Evolutionary conservation across 2,797 vertebrate genomes (phyloP).

Genomic region (Myotis planiceps): DNA sequence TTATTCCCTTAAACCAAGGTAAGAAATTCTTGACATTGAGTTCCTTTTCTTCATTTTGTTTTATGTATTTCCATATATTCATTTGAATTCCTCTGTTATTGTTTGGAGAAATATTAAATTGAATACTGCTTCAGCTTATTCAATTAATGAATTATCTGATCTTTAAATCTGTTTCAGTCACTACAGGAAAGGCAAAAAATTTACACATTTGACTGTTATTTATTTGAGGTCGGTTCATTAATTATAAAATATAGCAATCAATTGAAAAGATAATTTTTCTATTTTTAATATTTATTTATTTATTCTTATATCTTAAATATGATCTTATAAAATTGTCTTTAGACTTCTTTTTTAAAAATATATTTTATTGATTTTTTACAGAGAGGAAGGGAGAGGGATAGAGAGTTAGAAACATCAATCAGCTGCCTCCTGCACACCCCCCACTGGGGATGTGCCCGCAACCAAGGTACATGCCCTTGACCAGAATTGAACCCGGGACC

Average conservation of each 20-base stretch:
- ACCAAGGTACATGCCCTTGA: too few relatives aligned
- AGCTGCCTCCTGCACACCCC: too few relatives aligned
- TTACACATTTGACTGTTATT: not conserved
- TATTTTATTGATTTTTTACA: too few relatives aligned
- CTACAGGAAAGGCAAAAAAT: not conserved
- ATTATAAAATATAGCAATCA: not conserved
- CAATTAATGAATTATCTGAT: not conserved
- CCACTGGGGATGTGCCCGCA: too few relatives aligned
- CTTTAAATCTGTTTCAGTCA: not conserved
- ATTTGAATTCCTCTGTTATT: not conserved
- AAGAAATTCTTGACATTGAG: conserved; percentile 73
- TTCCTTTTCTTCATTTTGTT: not conserved
- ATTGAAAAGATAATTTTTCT: not conserved
- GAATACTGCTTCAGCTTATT: not conserved
- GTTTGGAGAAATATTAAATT: not conserved
- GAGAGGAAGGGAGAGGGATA: too few relatives aligned
- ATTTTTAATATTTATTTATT: not conserved
- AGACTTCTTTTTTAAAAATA: not conserved
- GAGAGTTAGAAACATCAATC: too few relatives aligned
- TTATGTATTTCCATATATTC: not conserved
- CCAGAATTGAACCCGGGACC: too few relatives aligned
- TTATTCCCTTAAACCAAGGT: conserved; percentile 92
- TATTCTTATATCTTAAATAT: not conserved
- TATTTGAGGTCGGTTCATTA: not conserved
- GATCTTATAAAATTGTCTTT: not conserved